A percentile compares a stretch with the other conserved stretches of the same genome.
Evolutionary conservation across 2,888 invertebrate species (phyloP).

Genomic region (Limnephilus rhombicus): DNA sequence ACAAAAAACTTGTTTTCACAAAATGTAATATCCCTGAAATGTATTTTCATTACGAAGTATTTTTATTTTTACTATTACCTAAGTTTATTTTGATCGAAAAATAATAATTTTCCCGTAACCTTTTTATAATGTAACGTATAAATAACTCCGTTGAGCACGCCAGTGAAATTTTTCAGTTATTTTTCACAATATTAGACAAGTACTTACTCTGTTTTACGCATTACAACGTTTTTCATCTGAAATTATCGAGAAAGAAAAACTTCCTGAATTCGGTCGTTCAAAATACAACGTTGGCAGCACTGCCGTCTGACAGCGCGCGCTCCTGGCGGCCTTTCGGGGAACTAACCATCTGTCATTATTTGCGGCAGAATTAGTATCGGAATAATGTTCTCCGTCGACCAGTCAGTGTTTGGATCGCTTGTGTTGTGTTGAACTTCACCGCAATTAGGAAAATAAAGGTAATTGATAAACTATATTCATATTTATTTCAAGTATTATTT

Average conservation of each 20-base stretch:
- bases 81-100: too few species aligned
- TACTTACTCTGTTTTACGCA: background rate
- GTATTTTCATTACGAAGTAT: too few species aligned
- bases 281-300: conserved; percentile 54
- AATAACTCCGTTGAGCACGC: background rate
- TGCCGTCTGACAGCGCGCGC: conserved; percentile 61
- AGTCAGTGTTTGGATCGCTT: conserved; percentile 10
- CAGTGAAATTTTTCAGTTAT: background rate
- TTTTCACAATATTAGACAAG: background rate
- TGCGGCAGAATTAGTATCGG: background rate
- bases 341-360: conserved; percentile 52
- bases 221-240: background rate
- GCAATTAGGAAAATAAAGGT: conserved; percentile 37
- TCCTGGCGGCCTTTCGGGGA: conserved; percentile 48
- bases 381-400: conserved; percentile 23
- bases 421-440: conserved; percentile 32
- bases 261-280: background rate
- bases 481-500: conserved; percentile 8
- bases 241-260: background rate
- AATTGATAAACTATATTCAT: conserved; percentile 27
- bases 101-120: too few species aligned
- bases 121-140: too few species aligned
- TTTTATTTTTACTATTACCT: too few species aligned
- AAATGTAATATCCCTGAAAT: too few species aligned
- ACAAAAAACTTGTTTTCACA: too few species aligned